Conservation (phyloP, 2,888 invertebrate species). For the Pandemis cinnamomeana region DNA sequence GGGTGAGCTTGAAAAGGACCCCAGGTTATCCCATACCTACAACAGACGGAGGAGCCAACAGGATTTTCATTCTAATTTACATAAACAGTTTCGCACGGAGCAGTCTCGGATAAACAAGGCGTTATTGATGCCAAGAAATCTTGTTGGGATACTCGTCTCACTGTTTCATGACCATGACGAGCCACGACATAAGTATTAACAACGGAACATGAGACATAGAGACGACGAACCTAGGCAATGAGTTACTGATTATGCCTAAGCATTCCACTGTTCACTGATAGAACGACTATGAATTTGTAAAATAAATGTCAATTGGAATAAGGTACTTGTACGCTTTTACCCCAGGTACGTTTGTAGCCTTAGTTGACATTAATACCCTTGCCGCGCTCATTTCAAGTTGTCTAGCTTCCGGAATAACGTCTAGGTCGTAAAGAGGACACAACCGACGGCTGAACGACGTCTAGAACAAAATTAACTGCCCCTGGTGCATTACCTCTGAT, state of each 20-base stretch:
- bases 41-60: constrained; percentile 64
- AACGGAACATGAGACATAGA: too few relatives aligned
- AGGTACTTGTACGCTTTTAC: background rate
- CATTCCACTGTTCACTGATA: background rate
- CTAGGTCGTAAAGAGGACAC: constrained; percentile 8
- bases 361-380: background rate
- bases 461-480: constrained; percentile 6
- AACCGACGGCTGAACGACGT: background rate
- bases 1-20: constrained; percentile 73
- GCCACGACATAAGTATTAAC: too few relatives aligned
- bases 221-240: too few relatives aligned
- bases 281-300: background rate
- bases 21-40: constrained; percentile 63
- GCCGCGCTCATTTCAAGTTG: constrained; percentile 9
- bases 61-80: constrained; percentile 66
- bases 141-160: background rate
- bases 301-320: background rate
- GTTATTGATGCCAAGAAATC: constrained; percentile 53
- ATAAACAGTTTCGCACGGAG: constrained; percentile 68
- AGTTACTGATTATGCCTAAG: background rate
- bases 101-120: constrained; percentile 52
- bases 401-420: background rate
- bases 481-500: background rate
- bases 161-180: too few relatives aligned
- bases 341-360: background rate